These are phyloP conservation scores for Himalopsyche anomala DNA, from an alignment of 2,888 invertebrate genomes.

Conservation along the genomic window DNA sequence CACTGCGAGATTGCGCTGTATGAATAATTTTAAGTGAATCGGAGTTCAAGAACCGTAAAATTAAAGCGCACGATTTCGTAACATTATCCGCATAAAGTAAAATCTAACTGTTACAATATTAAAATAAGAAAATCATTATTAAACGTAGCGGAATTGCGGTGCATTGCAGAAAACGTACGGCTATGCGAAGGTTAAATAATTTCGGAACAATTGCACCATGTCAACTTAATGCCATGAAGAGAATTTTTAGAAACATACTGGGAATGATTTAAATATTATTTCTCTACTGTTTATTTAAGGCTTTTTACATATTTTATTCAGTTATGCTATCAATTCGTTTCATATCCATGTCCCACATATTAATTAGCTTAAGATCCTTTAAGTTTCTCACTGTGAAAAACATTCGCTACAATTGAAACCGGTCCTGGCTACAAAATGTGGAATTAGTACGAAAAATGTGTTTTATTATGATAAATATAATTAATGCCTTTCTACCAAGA, in stretches of 20 bases:
- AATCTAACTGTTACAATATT: conserved; percentile 59
- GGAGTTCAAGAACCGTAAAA: conserved; percentile 65
- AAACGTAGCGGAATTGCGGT: conserved; percentile 46
- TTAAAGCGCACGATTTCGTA: conserved; percentile 65
- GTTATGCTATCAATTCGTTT: too few relatives aligned
- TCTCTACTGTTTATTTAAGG: too few relatives aligned
- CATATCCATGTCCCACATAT: too few relatives aligned
- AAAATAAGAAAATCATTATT: conserved; percentile 56
- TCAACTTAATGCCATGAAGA: neutral
- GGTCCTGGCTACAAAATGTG: too few relatives aligned
- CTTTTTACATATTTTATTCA: too few relatives aligned
- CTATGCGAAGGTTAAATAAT: conserved; percentile 14
- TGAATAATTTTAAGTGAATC: conserved; percentile 62
- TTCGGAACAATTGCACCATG: conserved; percentile 6
- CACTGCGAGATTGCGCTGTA: conserved; percentile 53
- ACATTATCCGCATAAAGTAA: conserved; percentile 64
- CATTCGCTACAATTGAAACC: too few relatives aligned
- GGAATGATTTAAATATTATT: too few relatives aligned
- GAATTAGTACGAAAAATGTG: too few relatives aligned
- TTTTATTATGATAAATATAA: too few relatives aligned
- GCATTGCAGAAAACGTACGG: conserved; percentile 13
- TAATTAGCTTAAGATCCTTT: too few relatives aligned
- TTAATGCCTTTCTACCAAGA: too few relatives aligned
- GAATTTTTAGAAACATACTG: neutral
- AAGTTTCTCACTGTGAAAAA: too few relatives aligned